Evolutionary conservation across 2,797 vertebrate species (phyloP), one percentile per base, ranked within the genome.

Genomic region (Orientallactaga sibirica): DNA sequence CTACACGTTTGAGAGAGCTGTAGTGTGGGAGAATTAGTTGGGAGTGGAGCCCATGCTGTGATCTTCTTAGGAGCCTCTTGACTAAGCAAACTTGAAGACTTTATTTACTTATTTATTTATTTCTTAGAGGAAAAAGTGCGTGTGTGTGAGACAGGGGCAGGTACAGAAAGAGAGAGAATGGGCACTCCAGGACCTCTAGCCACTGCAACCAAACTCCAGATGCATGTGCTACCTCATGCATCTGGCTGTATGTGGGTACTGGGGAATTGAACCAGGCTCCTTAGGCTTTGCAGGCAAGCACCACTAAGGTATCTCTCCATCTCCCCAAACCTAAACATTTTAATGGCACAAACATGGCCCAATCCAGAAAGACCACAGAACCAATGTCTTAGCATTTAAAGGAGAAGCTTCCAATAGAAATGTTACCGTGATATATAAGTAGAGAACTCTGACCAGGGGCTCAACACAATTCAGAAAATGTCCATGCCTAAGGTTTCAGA

Each of bases 81-180:
- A 76, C 48, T 73, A 73, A 81, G 77, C 52, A 78, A 85, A 33
- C 76, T 76, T 58, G 88, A 71, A 43, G 41, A 55, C 76, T 93
- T 94, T 85, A 73, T 48, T 48, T 7, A 48, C 48, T 48, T 48
- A 48, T 48, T 48, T 48, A 48, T 48, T 48, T 48, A 48, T 48
- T 48, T 48, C 48, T 48, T 48, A 48, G 48, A 48, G 48, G 48
- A 48, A 48, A 48, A 48, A 48, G 48, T 48, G 8, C 48, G 48
- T 48, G 48, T 48, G 48, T 48, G 48, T 48, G 48, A 48, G 48
- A 37, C 33, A 48, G 48, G 48, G 48, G 48, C 48, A 48, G 48
- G 7, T 7, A 48, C 7, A 48, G 48, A 48, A 8, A 48, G 48
- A 48, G 7, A 48, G 48, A 48, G 48, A 48, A 9, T 48, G 8